A percentile compares a stretch with the other conserved stretches of the same genome.
Evolutionary conservation across 2,113 vertebrate genomes (phyloP).

Genomic region (Pollachius pollachius): DNA sequence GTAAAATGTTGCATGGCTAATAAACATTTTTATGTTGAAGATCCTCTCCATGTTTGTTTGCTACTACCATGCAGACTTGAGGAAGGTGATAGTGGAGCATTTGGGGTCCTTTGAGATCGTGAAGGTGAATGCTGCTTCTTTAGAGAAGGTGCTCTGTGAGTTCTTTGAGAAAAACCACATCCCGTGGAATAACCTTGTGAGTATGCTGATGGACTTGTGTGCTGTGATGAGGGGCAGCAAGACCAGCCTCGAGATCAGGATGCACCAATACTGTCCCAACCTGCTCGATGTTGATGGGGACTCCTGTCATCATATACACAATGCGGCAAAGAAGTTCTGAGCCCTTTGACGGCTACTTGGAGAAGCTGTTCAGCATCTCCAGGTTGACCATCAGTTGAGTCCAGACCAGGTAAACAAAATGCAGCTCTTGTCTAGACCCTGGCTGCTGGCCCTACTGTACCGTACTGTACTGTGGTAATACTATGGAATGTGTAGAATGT

Average conservation of each 20-base stretch:
- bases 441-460: conserved; percentile 14
- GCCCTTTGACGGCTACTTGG: not conserved
- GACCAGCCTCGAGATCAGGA: not conserved
- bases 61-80: not conserved
- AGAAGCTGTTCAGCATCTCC: not conserved
- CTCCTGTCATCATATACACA: not conserved
- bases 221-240: not conserved
- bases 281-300: not conserved
- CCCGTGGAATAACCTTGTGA: not conserved
- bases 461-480: conserved; percentile 15
- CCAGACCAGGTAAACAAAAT: too few relatives aligned
- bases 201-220: not conserved
- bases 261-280: not conserved
- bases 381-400: too few relatives aligned
- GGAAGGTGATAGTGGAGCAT: too few relatives aligned
- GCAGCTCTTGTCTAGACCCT: not conserved
- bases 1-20: not conserved
- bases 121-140: not conserved
- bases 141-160: not conserved
- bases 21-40: not conserved
- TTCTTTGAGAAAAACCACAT: not conserved
- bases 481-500: too few relatives aligned
- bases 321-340: not conserved
- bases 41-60: not conserved
- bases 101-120: too few relatives aligned